Evolutionary conservation across 2,797 vertebrate species (phyloP).

Genomic region (Triplophysa yarkandensis): DNA sequence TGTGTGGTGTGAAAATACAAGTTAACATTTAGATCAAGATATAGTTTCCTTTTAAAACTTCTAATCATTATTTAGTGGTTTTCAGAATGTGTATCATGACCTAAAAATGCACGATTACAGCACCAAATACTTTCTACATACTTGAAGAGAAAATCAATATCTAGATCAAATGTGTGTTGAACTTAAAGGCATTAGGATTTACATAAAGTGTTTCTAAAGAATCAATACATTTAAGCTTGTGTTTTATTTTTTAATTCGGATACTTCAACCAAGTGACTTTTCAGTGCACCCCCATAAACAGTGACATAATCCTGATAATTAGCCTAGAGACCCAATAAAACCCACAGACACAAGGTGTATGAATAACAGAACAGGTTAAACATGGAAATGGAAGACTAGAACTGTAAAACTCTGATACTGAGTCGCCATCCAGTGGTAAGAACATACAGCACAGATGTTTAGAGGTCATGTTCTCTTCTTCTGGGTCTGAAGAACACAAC

Average conservation of each 20-base stretch:
- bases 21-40: too few species aligned
- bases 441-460: neutral
- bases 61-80: too few species aligned
- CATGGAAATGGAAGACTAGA: too few species aligned
- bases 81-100: too few species aligned
- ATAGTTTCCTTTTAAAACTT: too few species aligned
- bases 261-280: neutral
- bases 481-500: neutral
- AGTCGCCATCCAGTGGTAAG: constrained; percentile 29
- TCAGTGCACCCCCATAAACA: neutral
- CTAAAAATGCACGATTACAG: neutral
- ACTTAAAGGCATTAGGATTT: neutral
- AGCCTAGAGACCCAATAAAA: neutral
- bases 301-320: neutral
- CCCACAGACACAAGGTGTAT: neutral
- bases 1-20: neutral
- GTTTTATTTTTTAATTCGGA: too few species aligned
- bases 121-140: neutral
- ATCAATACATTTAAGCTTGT: too few species aligned
- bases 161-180: too few species aligned
- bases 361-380: too few species aligned
- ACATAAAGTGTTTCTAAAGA: too few species aligned
- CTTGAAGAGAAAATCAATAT: too few species aligned
- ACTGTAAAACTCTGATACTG: neutral
- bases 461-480: neutral